Evolutionary conservation across 2,113 vertebrate species (phyloP).

Genomic region (Hippocampus barbouri): DNA sequence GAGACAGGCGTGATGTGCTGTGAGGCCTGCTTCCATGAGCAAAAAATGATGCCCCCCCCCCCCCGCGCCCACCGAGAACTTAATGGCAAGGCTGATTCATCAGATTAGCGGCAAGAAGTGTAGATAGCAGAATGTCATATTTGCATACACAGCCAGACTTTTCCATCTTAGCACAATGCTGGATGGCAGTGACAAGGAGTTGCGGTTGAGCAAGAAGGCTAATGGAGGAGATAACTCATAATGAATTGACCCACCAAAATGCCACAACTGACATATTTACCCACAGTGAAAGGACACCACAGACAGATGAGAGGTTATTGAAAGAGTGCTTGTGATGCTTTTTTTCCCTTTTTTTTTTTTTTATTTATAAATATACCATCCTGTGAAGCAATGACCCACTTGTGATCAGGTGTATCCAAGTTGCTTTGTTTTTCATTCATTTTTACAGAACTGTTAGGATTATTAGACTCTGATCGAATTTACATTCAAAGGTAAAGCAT

Average conservation of each 20-base stretch:
- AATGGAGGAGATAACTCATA: slow-evolving; percentile 65
- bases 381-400: slow-evolving; percentile 7
- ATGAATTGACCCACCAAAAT: slow-evolving; percentile 65
- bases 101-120: slow-evolving; percentile 62
- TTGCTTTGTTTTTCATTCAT: neutral
- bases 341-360: neutral
- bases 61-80: slow-evolving; percentile 27
- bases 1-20: slow-evolving; percentile 15
- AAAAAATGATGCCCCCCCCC: slow-evolving; percentile 22
- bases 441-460: neutral
- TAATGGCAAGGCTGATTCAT: slow-evolving; percentile 51
- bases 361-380: slow-evolving; percentile 5
- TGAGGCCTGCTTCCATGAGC: slow-evolving; percentile 10
- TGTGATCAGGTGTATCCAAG: neutral
- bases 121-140: slow-evolving; percentile 74
- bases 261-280: slow-evolving; percentile 62
- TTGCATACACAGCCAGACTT: slow-evolving; percentile 71
- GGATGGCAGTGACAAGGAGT: slow-evolving; percentile 45
- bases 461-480: neutral
- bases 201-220: slow-evolving; percentile 50
- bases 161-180: slow-evolving; percentile 59
- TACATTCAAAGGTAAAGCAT: too few relatives aligned
- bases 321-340: slow-evolving; percentile 37
- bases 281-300: slow-evolving; percentile 45
- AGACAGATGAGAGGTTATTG: slow-evolving; percentile 35